Percentiles rank a stretch among this genome's conserved stretches.
These are phyloP conservation scores for Zosterops japonicus DNA, from an alignment of 2,113 vertebrate species.

Conservation along the genomic window DNA sequence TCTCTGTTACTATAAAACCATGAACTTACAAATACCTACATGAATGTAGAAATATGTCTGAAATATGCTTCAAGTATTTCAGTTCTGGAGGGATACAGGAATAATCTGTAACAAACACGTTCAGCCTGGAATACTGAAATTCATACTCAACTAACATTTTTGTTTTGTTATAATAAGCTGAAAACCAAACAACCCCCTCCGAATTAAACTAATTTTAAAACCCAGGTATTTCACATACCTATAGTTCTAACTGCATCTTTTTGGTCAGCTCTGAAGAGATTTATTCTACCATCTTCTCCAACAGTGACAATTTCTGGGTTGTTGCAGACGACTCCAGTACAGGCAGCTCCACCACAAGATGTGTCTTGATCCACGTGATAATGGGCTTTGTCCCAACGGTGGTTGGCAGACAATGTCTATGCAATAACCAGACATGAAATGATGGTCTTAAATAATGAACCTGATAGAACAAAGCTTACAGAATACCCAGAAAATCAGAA, in stretches of 20 bases:
- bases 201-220: background rate
- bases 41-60: background rate
- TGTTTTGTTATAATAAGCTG: background rate
- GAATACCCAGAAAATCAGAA: background rate
- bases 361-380: conserved; percentile 68
- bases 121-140: background rate
- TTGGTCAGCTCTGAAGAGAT: conserved; percentile 87
- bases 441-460: background rate
- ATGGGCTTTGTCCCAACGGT: conserved; percentile 86
- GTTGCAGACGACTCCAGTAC: conserved; percentile 87
- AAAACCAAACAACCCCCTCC: background rate
- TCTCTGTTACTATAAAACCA: background rate
- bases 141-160: background rate
- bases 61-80: background rate
- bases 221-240: conserved; percentile 69
- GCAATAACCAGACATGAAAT: background rate
- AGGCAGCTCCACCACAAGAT: conserved; percentile 80
- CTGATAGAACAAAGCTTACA: background rate
- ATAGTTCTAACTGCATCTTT: conserved; percentile 83
- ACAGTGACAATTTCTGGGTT: conserved; percentile 92
- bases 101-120: background rate
- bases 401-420: conserved; percentile 84
- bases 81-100: background rate
- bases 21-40: background rate
- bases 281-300: conserved; percentile 93